Conservation (phyloP, 1,140 invertebrate species). For the Periplaneta americana region DNA sequence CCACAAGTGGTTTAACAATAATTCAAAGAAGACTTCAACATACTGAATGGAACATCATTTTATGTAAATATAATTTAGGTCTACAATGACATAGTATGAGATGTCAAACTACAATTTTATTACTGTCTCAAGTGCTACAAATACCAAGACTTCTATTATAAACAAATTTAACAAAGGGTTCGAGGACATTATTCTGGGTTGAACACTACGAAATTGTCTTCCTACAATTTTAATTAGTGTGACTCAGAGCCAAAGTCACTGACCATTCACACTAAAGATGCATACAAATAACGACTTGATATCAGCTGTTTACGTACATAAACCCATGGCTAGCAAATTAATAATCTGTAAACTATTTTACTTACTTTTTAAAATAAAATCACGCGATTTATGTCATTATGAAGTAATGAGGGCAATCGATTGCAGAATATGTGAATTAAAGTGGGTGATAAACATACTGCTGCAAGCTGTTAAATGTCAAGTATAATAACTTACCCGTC, state of each 20-base stretch:
- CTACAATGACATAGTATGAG: neutral
- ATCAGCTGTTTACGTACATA: neutral
- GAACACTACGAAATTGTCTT: neutral
- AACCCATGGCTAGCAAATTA: neutral
- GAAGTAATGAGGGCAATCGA: neutral
- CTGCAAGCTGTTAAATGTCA: neutral
- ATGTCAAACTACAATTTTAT: neutral
- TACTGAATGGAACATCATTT: neutral
- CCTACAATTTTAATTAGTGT: neutral
- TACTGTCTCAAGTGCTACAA: neutral
- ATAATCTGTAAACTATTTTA: neutral
- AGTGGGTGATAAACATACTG: neutral
- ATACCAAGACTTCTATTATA: neutral
- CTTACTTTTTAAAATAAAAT: neutral
- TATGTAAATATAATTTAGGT: neutral
- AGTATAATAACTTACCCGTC: conserved; percentile 15
- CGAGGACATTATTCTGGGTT: neutral
- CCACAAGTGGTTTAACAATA: neutral
- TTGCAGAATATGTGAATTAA: neutral
- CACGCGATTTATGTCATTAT: neutral
- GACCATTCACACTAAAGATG: neutral
- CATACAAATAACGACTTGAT: neutral
- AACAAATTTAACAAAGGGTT: neutral
- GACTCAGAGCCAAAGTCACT: neutral
- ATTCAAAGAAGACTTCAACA: neutral